These are phyloP conservation scores for Eubasilissa regina DNA, from an alignment of 1,140 invertebrate species.

Conservation along the genomic window DNA sequence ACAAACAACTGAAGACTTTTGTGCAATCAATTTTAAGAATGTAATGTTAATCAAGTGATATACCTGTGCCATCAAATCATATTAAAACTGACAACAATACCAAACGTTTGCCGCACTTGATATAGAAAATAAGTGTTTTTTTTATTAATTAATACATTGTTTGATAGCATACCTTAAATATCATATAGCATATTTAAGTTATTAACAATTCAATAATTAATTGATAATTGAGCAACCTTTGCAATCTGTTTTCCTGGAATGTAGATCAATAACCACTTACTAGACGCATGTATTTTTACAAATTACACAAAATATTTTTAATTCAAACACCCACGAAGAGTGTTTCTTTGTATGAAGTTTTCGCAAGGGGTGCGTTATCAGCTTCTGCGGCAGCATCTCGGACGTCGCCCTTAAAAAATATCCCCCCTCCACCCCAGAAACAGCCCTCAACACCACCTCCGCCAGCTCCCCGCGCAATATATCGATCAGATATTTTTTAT, in stretches of 20 bases:
- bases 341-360: slow-evolving; percentile 28
- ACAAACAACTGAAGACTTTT: too few relatives aligned
- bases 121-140: not conserved
- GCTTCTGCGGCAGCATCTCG: slow-evolving; percentile 41
- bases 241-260: not conserved
- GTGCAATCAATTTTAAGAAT: not conserved
- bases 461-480: slow-evolving; percentile 45
- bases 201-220: not conserved
- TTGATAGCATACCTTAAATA: too few relatives aligned
- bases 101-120: not conserved
- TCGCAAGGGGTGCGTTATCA: slow-evolving; percentile 54
- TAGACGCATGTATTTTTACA: not conserved
- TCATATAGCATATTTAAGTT: not conserved
- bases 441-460: slow-evolving; percentile 40
- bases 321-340: slow-evolving; percentile 7
- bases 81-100: not conserved
- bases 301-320: slow-evolving; percentile 19
- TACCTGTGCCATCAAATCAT: not conserved
- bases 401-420: slow-evolving; percentile 43
- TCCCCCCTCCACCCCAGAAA: slow-evolving; percentile 33
- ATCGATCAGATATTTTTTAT: slow-evolving; percentile 61
- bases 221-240: not conserved
- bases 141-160: too few relatives aligned
- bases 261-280: too few relatives aligned
- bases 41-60: not conserved